These are phyloP conservation scores for Leptogaster cylindrica DNA, from an alignment of 2,888 invertebrate genomes.

Conservation along the genomic window DNA sequence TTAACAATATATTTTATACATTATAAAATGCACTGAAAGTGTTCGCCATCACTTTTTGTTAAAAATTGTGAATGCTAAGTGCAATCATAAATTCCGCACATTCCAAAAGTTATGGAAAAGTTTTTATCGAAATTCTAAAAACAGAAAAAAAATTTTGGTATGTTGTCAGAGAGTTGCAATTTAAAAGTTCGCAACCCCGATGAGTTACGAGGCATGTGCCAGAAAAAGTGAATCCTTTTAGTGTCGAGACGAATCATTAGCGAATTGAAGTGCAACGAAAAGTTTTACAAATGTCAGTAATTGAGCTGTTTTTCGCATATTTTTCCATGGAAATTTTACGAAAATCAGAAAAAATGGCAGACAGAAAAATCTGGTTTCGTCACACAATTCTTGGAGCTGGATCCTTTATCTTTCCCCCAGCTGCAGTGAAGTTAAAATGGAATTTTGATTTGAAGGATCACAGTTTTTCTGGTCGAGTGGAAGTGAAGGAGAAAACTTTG, in stretches of 20 bases:
- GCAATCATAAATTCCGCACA: constrained; percentile 17
- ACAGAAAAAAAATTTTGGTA: not conserved
- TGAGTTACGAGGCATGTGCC: constrained; percentile 32
- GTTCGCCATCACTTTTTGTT: not conserved
- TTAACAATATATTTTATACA: too few relatives aligned
- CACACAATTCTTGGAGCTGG: constrained; percentile 20
- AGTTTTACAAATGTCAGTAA: not conserved
- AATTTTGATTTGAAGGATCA: constrained; percentile 18
- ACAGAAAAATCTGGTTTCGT: constrained; percentile 18
- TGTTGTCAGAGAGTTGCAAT: constrained; percentile 18
- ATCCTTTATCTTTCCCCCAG: not conserved
- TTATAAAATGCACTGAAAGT: too few relatives aligned
- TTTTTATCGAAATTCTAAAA: not conserved
- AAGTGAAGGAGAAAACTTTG: constrained; percentile 1
- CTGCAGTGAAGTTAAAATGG: constrained; percentile 23
- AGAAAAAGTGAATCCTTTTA: constrained; percentile 11
- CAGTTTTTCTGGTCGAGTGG: not conserved
- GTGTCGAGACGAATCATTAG: constrained; percentile 21
- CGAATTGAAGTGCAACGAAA: constrained; percentile 20
- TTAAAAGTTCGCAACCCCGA: constrained; percentile 26
- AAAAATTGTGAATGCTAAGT: constrained; percentile 1
- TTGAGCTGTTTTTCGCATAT: not conserved
- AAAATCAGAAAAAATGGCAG: constrained; percentile 1
- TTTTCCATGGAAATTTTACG: constrained; percentile 3
- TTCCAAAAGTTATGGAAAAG: constrained; percentile 1